These are phyloP conservation scores for Exocentrus adspersus DNA, from an alignment of 2,888 invertebrate species.

Conservation along the genomic window DNA sequence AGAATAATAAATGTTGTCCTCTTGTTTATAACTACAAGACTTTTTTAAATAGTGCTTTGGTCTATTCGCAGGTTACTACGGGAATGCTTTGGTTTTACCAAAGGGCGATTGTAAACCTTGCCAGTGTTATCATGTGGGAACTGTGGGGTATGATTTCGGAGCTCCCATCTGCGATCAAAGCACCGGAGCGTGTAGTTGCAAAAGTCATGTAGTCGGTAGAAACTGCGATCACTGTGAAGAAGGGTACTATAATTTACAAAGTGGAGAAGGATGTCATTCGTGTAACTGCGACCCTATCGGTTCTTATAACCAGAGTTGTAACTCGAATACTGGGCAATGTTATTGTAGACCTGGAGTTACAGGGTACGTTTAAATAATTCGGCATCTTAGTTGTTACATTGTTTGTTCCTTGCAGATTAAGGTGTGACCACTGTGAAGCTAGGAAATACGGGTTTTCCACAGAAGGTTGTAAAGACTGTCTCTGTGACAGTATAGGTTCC, in stretches of 20 bases:
- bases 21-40: too few relatives aligned
- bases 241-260: constrained; percentile 84
- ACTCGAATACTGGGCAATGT: constrained; percentile 87
- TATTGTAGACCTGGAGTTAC: constrained; percentile 89
- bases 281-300: constrained; percentile 93
- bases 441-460: constrained; percentile 85
- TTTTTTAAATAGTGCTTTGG: constrained; percentile 5
- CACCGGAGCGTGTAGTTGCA: constrained; percentile 84
- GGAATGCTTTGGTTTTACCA: constrained; percentile 89
- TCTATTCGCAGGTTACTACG: constrained; percentile 79
- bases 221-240: constrained; percentile 88
- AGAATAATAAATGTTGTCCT: too few relatives aligned
- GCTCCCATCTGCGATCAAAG: constrained; percentile 82
- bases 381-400: neutral
- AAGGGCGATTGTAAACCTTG: constrained; percentile 93
- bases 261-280: constrained; percentile 86
- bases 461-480: constrained; percentile 85
- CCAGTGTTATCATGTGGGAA: constrained; percentile 88
- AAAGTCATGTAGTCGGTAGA: constrained; percentile 80
- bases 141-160: constrained; percentile 76
- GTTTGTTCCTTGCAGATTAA: constrained; percentile 64
- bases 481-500: constrained; percentile 91
- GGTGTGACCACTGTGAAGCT: constrained; percentile 82
- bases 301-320: constrained; percentile 85
- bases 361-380: constrained; percentile 66